Conservation (phyloP, 2,797 vertebrate species). For the Notolepis coatsorum region DNA sequence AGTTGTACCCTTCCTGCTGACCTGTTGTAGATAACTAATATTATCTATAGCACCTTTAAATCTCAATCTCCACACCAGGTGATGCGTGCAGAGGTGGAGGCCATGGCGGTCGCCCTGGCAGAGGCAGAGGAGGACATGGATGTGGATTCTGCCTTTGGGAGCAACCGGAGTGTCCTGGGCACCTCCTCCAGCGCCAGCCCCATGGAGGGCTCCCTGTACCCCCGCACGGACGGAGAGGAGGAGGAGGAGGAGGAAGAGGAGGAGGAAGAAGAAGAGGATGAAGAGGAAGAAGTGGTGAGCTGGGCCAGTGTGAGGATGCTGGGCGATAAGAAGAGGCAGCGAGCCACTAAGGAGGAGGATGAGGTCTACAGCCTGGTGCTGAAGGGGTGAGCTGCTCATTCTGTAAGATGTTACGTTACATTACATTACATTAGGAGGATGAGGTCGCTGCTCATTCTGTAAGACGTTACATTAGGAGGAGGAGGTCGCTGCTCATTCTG, state of each 20-base stretch:
- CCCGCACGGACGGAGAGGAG: constrained; percentile 47
- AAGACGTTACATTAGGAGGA: too few relatives aligned
- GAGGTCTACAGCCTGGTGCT: constrained; percentile 79
- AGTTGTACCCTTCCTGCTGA: too few relatives aligned
- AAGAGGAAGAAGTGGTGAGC: constrained; percentile 74
- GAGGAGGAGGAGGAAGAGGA: constrained; percentile 27
- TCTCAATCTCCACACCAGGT: constrained; percentile 59
- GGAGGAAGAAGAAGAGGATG: constrained; percentile 47
- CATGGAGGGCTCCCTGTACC: constrained; percentile 30
- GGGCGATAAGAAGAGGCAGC: constrained; percentile 69
- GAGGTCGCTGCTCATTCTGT: too few relatives aligned
- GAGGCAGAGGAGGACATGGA: constrained; percentile 77
- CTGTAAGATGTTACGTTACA: not conserved
- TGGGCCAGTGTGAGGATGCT: constrained; percentile 75
- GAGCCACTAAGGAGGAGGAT: constrained; percentile 61
- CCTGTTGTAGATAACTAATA: too few relatives aligned
- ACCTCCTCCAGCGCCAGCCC: constrained; percentile 62
- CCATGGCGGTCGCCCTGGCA: constrained; percentile 34
- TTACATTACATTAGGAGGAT: too few relatives aligned
- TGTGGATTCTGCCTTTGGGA: constrained; percentile 89
- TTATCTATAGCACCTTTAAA: too few relatives aligned
- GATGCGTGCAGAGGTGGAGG: constrained; percentile 68
- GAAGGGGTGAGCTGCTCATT: constrained; percentile 66
- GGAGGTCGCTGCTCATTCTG: too few relatives aligned
- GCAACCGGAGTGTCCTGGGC: constrained; percentile 83